These are phyloP conservation scores for Acestrorhynchus altus DNA, from an alignment of 2,797 vertebrate species.

Conservation along the genomic window DNA sequence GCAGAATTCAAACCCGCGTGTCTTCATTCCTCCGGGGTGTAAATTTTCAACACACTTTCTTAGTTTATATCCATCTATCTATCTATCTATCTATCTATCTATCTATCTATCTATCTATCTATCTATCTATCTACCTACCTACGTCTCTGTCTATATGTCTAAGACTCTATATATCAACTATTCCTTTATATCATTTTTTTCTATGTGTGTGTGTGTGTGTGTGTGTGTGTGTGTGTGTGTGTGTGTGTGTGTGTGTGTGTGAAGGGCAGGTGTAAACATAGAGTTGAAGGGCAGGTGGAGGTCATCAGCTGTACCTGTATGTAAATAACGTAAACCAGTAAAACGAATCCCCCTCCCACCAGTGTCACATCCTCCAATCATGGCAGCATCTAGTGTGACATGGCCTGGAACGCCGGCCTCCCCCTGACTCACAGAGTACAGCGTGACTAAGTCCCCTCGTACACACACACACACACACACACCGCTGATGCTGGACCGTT, in stretches of 20 bases:
- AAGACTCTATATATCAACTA: too few species aligned
- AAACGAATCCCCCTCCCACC: not conserved
- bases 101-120: too few species aligned
- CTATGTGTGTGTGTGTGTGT: too few species aligned
- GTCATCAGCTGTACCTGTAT: not conserved
- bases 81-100: too few species aligned
- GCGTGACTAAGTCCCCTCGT: not conserved
- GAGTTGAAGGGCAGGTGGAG: too few species aligned
- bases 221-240: too few species aligned
- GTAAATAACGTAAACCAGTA: not conserved
- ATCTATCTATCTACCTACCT: not conserved
- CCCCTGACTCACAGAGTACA: slow-evolving; percentile 8
- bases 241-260: too few species aligned
- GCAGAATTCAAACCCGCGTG: not conserved
- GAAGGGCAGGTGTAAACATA: too few species aligned
- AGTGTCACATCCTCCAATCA: slow-evolving; percentile 7
- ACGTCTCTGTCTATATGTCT: too few species aligned
- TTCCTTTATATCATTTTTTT: too few species aligned
- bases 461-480: not conserved
- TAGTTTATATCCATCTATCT: not conserved
- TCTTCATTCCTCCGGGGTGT: not conserved
- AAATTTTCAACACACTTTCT: not conserved
- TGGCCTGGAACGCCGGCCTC: not conserved
- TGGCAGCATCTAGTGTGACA: not conserved
- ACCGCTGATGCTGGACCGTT: not conserved